Base-by-base conservation (phyloP, 2,797 vertebrate species). In the Lutjanus campechanus region DNA sequence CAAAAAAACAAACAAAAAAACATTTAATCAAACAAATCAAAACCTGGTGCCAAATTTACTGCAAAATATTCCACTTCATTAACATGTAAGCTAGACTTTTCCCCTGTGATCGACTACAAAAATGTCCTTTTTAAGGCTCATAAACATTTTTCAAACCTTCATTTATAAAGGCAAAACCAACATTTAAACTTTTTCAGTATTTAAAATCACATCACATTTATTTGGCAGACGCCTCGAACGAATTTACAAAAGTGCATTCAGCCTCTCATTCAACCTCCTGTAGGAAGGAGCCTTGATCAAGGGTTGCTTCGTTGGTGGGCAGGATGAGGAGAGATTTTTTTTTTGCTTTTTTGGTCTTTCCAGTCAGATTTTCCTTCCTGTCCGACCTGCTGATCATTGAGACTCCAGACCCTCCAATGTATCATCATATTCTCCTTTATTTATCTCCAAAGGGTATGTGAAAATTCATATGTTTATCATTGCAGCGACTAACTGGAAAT, bases 401-500 rank as follows among this genome's bases (percentile, higher is more conserved):
- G 1, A 47, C 40, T 44, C 8, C 16, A 51, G 7, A 53, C 25
- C 20, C n/a, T 25, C 49, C 17, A 47, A 17, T 8, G 15, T 17
- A 68, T 40, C 47, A 54, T 56, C 51, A 59, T 64, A 16, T 17
- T 59, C 46, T 54, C 73, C n/a, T n/a, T 54, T 69, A 41, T 29
- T 12, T 29, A 16, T 40, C 20, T 8, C 54, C 22, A 17, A n/a
- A 12, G 60, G 25, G 61, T 29, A 53, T n/a, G 7, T 40, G 41
- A 63, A 25, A 58, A 46, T 7, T 0, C 20, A 55, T n/a, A 19
- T 69, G 19, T 75, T 59, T 12, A 46, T 54, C 47, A 25, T 69
- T 25, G 4, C 20, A 51, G 15, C 49, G n/a, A 53, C 25, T 51
- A 58, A 20, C 5, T 55, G 55, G 56, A 63, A 68, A 56, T 55